Percentiles rank a stretch among this genome's conserved stretches.
These are phyloP conservation scores for Pseudococcus jackbeardsleyi DNA, from an alignment of 2,888 invertebrate genomes.

Conservation along the genomic window DNA sequence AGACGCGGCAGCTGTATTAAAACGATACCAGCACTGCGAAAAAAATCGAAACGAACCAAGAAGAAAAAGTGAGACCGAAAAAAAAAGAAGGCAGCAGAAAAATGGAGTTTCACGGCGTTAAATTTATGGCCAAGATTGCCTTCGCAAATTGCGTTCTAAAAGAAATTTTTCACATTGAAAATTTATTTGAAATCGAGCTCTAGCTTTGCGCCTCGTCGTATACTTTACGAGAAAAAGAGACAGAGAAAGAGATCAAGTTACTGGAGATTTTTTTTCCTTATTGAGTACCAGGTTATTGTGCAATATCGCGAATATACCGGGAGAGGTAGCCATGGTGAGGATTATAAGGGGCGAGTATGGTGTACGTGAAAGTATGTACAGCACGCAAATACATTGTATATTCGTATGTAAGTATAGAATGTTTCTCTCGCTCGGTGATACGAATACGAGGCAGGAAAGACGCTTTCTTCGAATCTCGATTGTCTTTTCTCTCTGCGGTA, in stretches of 20 bases:
- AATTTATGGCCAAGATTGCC: slow-evolving; percentile 25
- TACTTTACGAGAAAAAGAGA: not conserved
- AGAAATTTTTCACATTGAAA: slow-evolving; percentile 32
- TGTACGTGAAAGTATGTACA: not conserved
- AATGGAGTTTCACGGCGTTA: slow-evolving; percentile 28
- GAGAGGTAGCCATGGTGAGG: not conserved
- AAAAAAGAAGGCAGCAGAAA: not conserved
- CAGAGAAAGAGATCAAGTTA: not conserved
- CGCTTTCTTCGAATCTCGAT: not conserved
- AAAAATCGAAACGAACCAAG: not conserved
- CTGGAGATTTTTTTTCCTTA: slow-evolving; percentile 23
- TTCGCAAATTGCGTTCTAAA: slow-evolving; percentile 24
- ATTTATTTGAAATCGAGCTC: slow-evolving; percentile 23
- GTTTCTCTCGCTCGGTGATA: not conserved
- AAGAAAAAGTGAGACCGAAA: not conserved
- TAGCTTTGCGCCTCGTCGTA: not conserved
- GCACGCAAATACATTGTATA: not conserved
- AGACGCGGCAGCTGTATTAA: not conserved
- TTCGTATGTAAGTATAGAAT: not conserved
- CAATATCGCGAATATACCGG: not conserved
- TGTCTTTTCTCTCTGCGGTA: not conserved
- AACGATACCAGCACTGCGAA: not conserved
- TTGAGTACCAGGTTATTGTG: not conserved
- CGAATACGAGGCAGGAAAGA: not conserved
- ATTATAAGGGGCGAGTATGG: not conserved